These are phyloP conservation scores for Malurus cyaneus DNA, from an alignment of 2,113 vertebrate species.

Conservation along the genomic window DNA sequence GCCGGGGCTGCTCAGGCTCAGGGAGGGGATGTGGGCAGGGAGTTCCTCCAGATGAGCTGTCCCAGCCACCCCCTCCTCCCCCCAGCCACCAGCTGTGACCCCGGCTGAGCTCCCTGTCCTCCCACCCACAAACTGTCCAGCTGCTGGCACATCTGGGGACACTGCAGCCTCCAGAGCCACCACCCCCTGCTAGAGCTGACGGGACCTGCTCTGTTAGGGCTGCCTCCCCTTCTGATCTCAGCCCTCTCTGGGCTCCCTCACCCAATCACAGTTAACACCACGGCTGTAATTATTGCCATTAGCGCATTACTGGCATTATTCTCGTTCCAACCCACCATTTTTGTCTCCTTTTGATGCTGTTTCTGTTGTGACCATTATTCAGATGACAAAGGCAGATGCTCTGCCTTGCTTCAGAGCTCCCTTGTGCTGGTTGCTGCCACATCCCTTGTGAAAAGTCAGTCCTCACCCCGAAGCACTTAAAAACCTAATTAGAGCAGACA, in stretches of 20 bases:
- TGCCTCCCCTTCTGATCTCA: rapidly evolving
- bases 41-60: background rate
- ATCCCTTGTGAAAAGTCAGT: background rate
- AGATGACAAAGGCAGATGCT: conserved; percentile 15
- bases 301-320: background rate
- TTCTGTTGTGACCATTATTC: background rate
- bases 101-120: background rate
- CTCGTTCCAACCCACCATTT: background rate
- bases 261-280: background rate
- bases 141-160: background rate
- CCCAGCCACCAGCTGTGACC: background rate
- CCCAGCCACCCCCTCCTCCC: background rate
- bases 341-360: background rate
- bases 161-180: background rate
- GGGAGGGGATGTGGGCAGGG: background rate
- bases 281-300: background rate
- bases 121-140: background rate
- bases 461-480: background rate
- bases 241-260: background rate
- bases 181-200: background rate
- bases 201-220: background rate
- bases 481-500: conserved; percentile 33
- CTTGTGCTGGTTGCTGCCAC: background rate
- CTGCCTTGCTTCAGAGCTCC: background rate
- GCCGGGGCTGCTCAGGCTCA: background rate